phyloP scores from a whole-genome alignment of 1,140 invertebrate species.

The Drosophila albomicans region DNA sequence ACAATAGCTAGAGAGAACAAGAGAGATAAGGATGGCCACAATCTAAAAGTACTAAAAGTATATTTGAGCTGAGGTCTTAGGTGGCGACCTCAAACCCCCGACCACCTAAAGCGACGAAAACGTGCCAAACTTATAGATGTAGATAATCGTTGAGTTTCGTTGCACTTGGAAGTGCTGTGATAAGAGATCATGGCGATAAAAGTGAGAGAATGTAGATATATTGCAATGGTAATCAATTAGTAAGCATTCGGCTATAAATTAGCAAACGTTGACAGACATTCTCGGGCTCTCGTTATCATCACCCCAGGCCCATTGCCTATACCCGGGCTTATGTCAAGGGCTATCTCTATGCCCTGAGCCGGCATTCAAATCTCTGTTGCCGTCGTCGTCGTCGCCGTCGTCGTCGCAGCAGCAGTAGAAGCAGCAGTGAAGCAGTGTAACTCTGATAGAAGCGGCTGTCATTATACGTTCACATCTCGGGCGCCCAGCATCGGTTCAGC shows the following conservation, averaged over 20 bases:
- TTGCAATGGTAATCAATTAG: slow-evolving; percentile 70
- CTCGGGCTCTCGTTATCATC: slow-evolving; percentile 12
- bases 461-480: slow-evolving; percentile 49
- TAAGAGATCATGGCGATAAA: slow-evolving; percentile 1
- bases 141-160: neutral
- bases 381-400: neutral
- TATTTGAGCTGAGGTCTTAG: neutral
- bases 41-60: no score
- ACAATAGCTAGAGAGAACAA: neutral
- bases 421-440: slow-evolving; percentile 3
- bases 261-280: slow-evolving; percentile 58
- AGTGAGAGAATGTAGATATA: neutral
- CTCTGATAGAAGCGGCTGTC: slow-evolving; percentile 16
- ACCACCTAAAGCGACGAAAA: slow-evolving; percentile 57
- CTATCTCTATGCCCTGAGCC: slow-evolving; percentile 55
- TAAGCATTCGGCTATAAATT: slow-evolving; percentile 67
- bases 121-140: slow-evolving; percentile 1
- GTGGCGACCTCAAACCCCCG: slow-evolving; percentile 11
- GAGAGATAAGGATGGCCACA: slow-evolving; percentile 42
- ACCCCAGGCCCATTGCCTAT: slow-evolving; percentile 31
- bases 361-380: slow-evolving; percentile 33
- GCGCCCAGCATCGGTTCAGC: slow-evolving; percentile 59
- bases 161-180: slow-evolving; percentile 26
- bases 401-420: no score
- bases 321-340: slow-evolving; percentile 44